These are phyloP conservation scores for Arothron firmamentum DNA, from an alignment of 2,113 vertebrate species.

Conservation along the genomic window DNA sequence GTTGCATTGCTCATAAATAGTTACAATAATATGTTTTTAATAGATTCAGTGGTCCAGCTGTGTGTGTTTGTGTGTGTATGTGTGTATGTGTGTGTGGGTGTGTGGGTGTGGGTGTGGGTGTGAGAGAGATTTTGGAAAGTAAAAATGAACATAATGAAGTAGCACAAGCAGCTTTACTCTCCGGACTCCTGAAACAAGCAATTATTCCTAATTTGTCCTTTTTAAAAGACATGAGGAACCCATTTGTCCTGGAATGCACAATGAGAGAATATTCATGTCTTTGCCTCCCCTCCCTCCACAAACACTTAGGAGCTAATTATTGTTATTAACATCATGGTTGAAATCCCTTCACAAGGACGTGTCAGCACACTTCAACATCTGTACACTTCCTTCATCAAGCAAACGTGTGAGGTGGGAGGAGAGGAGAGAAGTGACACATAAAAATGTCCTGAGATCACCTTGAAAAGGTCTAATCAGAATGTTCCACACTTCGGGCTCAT, in stretches of 20 bases:
- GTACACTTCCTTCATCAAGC: conserved; percentile 51
- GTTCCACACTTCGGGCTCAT: conserved; percentile 42
- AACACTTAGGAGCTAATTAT: conserved; percentile 81
- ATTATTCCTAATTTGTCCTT: conserved; percentile 77
- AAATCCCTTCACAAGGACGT: conserved; percentile 79
- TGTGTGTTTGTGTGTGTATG: conserved; percentile 6
- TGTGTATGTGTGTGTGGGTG: conserved; percentile 10
- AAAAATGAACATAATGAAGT: conserved; percentile 64
- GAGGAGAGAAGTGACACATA: conserved; percentile 52
- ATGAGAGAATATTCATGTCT: conserved; percentile 77
- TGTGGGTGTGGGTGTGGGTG: conserved; percentile 6
- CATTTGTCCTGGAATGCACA: conserved; percentile 64
- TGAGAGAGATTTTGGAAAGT: conserved; percentile 22
- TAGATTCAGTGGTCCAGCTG: conserved; percentile 32
- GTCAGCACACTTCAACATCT: conserved; percentile 72
- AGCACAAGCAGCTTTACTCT: conserved; percentile 60
- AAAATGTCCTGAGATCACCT: conserved; percentile 73
- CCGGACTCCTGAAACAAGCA: conserved; percentile 66
- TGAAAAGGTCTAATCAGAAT: conserved; percentile 72
- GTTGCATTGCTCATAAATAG: conserved; percentile 50
- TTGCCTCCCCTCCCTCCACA: conserved; percentile 66
- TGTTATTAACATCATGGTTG: conserved; percentile 81
- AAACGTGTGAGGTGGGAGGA: conserved; percentile 21
- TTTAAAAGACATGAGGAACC: conserved; percentile 67
- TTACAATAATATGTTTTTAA: conserved; percentile 58